Percentiles rank a stretch among this genome's conserved stretches.
These are phyloP conservation scores for Xiphophorus hellerii DNA, from an alignment of 2,113 vertebrate genomes.

Conservation along the genomic window DNA sequence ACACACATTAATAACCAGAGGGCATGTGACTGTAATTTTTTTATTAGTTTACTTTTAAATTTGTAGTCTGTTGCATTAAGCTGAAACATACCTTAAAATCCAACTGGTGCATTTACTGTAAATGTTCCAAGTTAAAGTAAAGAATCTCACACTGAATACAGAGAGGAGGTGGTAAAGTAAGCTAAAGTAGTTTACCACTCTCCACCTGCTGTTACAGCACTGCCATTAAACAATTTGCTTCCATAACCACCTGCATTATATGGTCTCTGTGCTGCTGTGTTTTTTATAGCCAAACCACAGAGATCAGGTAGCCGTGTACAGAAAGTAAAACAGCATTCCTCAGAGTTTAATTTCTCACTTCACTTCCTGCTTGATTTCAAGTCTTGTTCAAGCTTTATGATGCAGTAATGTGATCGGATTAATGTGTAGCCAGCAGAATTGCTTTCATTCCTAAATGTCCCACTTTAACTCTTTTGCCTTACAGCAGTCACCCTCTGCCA, in stretches of 20 bases:
- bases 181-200: neutral
- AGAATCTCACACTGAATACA: neutral
- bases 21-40: neutral
- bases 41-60: neutral
- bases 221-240: constrained; percentile 46
- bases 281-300: constrained; percentile 34
- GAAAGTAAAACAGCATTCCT: constrained; percentile 41
- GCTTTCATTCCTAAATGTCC: neutral
- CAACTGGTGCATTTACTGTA: neutral
- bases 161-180: neutral
- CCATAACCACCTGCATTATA: constrained; percentile 30
- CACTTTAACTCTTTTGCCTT: neutral
- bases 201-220: constrained; percentile 3
- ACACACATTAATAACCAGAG: neutral
- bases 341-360: constrained; percentile 27
- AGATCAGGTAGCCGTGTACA: constrained; percentile 31
- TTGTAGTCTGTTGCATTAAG: neutral
- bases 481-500: neutral
- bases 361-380: constrained; percentile 5
- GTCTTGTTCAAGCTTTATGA: constrained; percentile 24
- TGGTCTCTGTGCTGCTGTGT: constrained; percentile 28
- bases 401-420: constrained; percentile 20
- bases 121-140: neutral
- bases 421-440: constrained; percentile 9
- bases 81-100: neutral